A percentile compares a stretch with the other conserved stretches of the same genome.
These are phyloP conservation scores for Gobio gobio DNA, from an alignment of 2,113 vertebrate species.

Conservation along the genomic window DNA sequence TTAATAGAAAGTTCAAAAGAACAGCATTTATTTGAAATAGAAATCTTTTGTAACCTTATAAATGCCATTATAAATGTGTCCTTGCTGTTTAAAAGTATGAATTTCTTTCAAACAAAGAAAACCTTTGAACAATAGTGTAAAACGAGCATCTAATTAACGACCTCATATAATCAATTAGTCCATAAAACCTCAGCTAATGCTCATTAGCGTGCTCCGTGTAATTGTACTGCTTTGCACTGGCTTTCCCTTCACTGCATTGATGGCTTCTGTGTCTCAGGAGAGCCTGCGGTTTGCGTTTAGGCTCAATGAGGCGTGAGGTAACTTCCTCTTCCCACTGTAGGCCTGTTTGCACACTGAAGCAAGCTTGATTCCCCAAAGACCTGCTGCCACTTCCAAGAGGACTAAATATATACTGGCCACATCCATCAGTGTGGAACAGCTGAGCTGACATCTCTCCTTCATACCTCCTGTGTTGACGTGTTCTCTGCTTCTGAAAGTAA, in stretches of 20 bases:
- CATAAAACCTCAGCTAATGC: not conserved
- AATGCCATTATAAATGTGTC: not conserved
- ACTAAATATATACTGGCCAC: constrained; percentile 34
- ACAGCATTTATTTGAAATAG: not conserved
- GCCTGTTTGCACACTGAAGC: constrained; percentile 45
- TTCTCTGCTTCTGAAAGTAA: not conserved
- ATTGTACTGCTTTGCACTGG: constrained; percentile 6
- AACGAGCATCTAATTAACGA: not conserved
- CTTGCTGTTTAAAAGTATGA: too few relatives aligned
- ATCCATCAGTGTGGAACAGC: constrained; percentile 38
- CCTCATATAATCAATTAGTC: not conserved
- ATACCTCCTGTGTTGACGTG: not conserved
- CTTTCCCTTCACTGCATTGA: constrained; percentile 31
- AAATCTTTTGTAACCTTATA: not conserved
- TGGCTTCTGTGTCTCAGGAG: constrained; percentile 51
- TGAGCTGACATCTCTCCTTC: not conserved
- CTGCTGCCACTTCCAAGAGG: constrained; percentile 6
- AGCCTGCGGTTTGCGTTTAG: constrained; percentile 56
- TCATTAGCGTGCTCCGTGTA: not conserved
- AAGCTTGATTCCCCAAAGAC: constrained; percentile 42
- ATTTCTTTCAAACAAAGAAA: too few relatives aligned
- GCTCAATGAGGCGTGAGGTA: constrained; percentile 59
- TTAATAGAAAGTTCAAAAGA: not conserved
- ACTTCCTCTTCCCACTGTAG: constrained; percentile 45
- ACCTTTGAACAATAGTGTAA: not conserved